Base-by-base conservation (phyloP, 2,888 invertebrate species). In the Apamea sordens region DNA sequence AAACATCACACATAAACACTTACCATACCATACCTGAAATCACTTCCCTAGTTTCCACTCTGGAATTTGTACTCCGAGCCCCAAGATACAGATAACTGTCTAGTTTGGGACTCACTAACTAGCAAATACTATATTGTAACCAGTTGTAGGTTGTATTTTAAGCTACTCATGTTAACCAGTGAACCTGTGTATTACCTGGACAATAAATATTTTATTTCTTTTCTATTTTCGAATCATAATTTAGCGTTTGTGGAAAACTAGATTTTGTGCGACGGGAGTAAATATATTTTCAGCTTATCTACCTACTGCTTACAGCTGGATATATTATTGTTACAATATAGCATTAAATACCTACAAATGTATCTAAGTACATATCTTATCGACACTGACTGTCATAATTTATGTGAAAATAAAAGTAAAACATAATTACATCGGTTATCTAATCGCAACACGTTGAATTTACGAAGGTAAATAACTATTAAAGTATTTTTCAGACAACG, bases 361-460 rank as follows among this genome's bases (percentile, higher is more conserved):
- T 69, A 69, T 69, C 18, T 6, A 13, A 7, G 21, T 24, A 28
- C 50, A 15, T 50, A 53, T 65, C n/a, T 65, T 50, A 65, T 36
- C 32, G 3, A 41, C 15, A 15, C 8, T 28, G 15, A 68, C 21
- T 41, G n/a, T 28, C 69, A 69, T 68, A 13, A 68, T 24, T 59
- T 59, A n/a, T 59, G 41, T 64, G 8, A 41, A 67, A 65, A 74
- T 75, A 44, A 44, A 75, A 44, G 44, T n/a, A 59, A 44, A 76
- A 24, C 50, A 41, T 41, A 73, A 10, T 63, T 28, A 24, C 36
- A 67, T 74, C 28, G 18, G 0, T 41, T 77, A 65, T 77, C 73
- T 77, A 28, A 76, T 76, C 72, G 24, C 24, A n/a, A 64, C 18
- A 44, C 24, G 5, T 41, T 73, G 32, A 53, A n/a, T 64, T 56